These are phyloP conservation scores for Dryocosmus kuriphilus DNA, from an alignment of 2,888 invertebrate genomes.

Conservation along the genomic window DNA sequence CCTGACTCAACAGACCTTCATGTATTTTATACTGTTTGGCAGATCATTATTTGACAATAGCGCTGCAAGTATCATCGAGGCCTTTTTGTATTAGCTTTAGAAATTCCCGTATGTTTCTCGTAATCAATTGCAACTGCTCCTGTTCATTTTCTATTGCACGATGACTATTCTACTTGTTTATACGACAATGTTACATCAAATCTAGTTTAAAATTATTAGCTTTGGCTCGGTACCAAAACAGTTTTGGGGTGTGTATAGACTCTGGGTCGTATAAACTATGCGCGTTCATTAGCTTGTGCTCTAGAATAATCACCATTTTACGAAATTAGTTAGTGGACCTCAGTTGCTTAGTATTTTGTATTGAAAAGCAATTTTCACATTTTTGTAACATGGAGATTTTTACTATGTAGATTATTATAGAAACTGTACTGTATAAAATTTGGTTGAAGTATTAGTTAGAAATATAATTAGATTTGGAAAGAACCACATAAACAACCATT, in stretches of 20 bases:
- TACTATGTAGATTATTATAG: not conserved
- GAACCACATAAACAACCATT: no score
- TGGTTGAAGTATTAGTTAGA: no score
- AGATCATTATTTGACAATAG: not conserved
- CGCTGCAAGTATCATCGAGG: not conserved
- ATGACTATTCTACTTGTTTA: constrained; percentile 29
- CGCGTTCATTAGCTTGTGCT: constrained; percentile 31
- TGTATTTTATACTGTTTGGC: not conserved
- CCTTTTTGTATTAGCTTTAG: constrained; percentile 9
- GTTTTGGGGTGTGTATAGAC: constrained; percentile 11
- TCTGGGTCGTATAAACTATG: constrained; percentile 8
- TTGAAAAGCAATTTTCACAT: not conserved
- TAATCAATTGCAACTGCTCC: not conserved
- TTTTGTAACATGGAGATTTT: not conserved
- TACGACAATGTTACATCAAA: constrained; percentile 32
- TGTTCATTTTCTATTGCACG: constrained; percentile 13
- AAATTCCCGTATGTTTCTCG: not conserved
- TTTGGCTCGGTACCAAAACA: constrained; percentile 33
- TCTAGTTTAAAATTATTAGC: constrained; percentile 36
- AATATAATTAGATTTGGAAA: no score
- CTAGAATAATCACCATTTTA: constrained; percentile 32
- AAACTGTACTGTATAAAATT: not conserved
- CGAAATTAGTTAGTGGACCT: constrained; percentile 19
- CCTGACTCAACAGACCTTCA: not conserved
- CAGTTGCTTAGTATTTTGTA: constrained; percentile 1